These are phyloP conservation scores for Equus quagga DNA, from an alignment of 2,113 vertebrate genomes.

Conservation along the genomic window DNA sequence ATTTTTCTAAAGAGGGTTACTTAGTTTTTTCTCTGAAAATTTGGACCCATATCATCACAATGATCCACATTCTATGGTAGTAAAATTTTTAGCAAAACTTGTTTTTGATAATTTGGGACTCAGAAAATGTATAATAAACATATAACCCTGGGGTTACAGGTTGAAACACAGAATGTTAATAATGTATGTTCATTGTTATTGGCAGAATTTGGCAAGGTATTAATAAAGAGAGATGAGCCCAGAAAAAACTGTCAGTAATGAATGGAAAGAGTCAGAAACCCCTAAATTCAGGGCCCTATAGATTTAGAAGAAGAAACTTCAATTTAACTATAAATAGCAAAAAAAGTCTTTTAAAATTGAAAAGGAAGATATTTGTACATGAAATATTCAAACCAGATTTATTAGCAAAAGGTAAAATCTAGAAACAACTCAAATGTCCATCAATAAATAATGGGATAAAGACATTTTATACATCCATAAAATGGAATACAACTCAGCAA, in stretches of 20 bases:
- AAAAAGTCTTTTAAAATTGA: not conserved
- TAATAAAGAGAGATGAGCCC: not conserved
- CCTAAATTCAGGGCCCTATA: not conserved
- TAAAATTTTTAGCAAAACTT: not conserved
- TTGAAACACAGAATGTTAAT: not conserved
- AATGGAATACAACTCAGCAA: not conserved
- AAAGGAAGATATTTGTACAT: not conserved
- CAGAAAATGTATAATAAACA: not conserved
- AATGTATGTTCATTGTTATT: not conserved
- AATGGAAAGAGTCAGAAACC: not conserved
- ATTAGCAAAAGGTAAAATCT: not conserved
- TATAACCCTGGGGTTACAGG: fast-evolving
- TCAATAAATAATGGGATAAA: not conserved
- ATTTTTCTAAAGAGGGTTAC: not conserved
- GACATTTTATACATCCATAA: not conserved
- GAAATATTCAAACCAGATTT: not conserved
- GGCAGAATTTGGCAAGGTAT: not conserved
- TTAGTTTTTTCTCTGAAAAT: not conserved
- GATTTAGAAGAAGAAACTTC: not conserved
- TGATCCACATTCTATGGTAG: not conserved
- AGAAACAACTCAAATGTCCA: not conserved
- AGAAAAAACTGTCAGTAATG: not conserved
- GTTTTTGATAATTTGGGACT: not conserved
- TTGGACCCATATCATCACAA: fast-evolving
- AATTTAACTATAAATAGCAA: not conserved